Conservation (phyloP, 1,140 invertebrate genomes). For the Drosophila chauvacae region DNA sequence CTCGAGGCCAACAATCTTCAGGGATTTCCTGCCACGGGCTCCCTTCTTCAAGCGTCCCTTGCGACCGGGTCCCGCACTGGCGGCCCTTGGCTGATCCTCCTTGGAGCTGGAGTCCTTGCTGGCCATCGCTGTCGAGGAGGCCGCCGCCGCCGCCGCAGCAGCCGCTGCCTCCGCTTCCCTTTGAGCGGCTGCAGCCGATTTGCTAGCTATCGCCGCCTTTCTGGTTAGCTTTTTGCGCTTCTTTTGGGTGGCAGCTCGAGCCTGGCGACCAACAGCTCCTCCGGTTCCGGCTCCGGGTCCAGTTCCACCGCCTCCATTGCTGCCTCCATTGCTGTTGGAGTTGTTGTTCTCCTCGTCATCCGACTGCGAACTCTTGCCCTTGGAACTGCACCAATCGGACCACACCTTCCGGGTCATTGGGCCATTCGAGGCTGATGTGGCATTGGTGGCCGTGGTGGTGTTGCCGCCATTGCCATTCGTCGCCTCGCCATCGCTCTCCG, state of each 20-base stretch:
- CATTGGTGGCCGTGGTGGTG: conserved; percentile 87
- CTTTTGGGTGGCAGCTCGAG: conserved; percentile 72
- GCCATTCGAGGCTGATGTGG: conserved; percentile 77
- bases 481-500: conserved; percentile 85
- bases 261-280: conserved; percentile 49
- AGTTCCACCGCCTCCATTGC: conserved; percentile 29
- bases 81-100: conserved; percentile 56
- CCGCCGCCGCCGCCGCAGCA: conserved; percentile 58
- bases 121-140: conserved; percentile 45
- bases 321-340: conserved; percentile 70
- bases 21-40: conserved; percentile 63
- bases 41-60: conserved; percentile 78
- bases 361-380: conserved; percentile 86
- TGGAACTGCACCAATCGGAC: conserved; percentile 89
- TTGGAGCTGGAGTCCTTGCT: conserved; percentile 74
- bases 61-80: conserved; percentile 62
- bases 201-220: conserved; percentile 81
- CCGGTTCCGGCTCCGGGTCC: conserved; percentile 2
- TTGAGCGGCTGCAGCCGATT: conserved; percentile 78
- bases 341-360: conserved; percentile 86
- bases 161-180: conserved; percentile 72
- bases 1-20: conserved; percentile 92
- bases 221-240: conserved; percentile 83
- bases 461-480: conserved; percentile 84
- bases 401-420: conserved; percentile 89